These are phyloP conservation scores for Orientallactaga bullata DNA, from an alignment of 2,113 vertebrate genomes.

Conservation along the genomic window DNA sequence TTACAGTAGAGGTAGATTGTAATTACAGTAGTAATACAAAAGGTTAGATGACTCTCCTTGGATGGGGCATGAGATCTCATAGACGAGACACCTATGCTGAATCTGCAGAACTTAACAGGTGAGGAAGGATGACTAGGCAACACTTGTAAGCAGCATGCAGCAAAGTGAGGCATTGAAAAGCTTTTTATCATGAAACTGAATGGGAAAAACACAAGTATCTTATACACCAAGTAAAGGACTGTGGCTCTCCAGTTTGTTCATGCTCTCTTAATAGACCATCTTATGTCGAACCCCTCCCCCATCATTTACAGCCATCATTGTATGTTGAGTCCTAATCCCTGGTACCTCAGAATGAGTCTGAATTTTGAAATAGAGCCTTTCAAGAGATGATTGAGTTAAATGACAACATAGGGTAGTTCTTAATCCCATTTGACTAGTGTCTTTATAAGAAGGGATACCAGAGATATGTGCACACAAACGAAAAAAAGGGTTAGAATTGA, in stretches of 20 bases:
- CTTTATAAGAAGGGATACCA: too few relatives aligned
- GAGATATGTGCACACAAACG: too few relatives aligned
- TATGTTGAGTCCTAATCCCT: too few relatives aligned
- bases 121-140: neutral
- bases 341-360: too few relatives aligned
- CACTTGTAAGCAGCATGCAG: neutral
- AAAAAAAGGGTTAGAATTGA: too few relatives aligned
- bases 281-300: too few relatives aligned
- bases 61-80: neutral
- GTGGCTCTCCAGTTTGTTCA: neutral
- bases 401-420: too few relatives aligned
- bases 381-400: too few relatives aligned
- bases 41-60: neutral
- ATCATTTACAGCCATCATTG: too few relatives aligned
- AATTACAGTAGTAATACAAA: conserved; percentile 75
- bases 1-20: conserved; percentile 78
- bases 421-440: too few relatives aligned
- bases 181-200: neutral
- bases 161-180: neutral
- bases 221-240: neutral
- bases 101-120: neutral
- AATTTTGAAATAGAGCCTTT: too few relatives aligned
- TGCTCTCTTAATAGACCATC: too few relatives aligned
- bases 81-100: neutral
- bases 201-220: neutral